Evolutionary conservation across 2,113 vertebrate genomes (phyloP), one percentile per base, ranked within the genome.

Genomic region (Malurus melanocephalus): DNA sequence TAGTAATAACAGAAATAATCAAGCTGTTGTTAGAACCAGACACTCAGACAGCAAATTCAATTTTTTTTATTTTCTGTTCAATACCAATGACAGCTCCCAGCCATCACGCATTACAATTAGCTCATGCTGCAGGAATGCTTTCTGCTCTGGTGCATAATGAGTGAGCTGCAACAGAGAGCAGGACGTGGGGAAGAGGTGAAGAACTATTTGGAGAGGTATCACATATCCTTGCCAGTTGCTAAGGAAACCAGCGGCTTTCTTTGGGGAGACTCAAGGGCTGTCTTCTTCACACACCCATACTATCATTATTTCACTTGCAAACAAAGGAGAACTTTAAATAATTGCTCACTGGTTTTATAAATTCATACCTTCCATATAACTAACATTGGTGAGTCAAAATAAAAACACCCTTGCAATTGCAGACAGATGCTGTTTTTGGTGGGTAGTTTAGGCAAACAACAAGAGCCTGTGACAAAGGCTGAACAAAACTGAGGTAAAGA

Each of bases 1-100:
- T 21, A 65, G 76, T 38, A 94, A 80, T 81, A 96, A 88, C 62
- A 92, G 52, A 88, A 90, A 93, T 87, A 93, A 95, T 93, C 86
- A 94, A 90, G 86, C 60, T 76, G 84, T 76, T 93, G 85, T 92
- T 90, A 66, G 67, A 90, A 72, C 80, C 86, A 93, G 93, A 72
- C 93, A 84, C 33, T 79, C 90, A 72, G 73, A 64, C 38, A 78
- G 74, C 40, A 94, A 94, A 95, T 91, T 73, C 51, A 76, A 55
- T 89, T 80, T 66, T 78, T 66, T 75, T 16, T 18, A n/a, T 84
- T 90, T 78, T 93, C 66, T 87, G 55, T n/a, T 91, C 88, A 76
- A 62, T 56, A 68, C 49, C 88, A 81, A 6, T 81, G 90, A 88
- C 88, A 91, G 83, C 74, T 73, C 51, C 80, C 84, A 95, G 93